Percentiles rank a stretch among this genome's conserved stretches.
phyloP scores from a whole-genome alignment of 2,888 invertebrate genomes.

The Cheilosia urbana region DNA sequence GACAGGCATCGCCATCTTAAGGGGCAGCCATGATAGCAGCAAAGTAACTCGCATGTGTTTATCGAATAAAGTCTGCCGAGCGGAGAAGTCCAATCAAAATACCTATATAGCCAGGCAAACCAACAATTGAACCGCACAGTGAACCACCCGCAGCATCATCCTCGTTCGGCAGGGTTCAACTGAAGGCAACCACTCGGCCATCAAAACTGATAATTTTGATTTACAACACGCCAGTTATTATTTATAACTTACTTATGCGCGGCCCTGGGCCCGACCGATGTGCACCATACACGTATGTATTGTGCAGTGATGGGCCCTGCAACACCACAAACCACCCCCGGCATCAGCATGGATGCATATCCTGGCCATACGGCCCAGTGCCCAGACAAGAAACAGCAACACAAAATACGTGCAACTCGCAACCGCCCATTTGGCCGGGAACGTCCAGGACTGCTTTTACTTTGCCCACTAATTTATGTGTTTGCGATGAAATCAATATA shows the following conservation, averaged over 20 bases:
- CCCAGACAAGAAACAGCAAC: slow-evolving; percentile 23
- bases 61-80: slow-evolving; percentile 65
- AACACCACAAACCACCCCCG: slow-evolving; percentile 59
- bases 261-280: slow-evolving; percentile 38
- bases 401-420: slow-evolving; percentile 58
- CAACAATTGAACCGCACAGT: slow-evolving; percentile 32
- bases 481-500: slow-evolving; percentile 77
- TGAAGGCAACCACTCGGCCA: slow-evolving; percentile 75
- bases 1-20: slow-evolving; percentile 25
- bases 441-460: slow-evolving; percentile 60
- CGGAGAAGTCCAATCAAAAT: slow-evolving; percentile 60
- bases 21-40: slow-evolving; percentile 64
- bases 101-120: slow-evolving; percentile 34
- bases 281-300: slow-evolving; percentile 52
- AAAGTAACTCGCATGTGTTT: slow-evolving; percentile 61
- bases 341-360: slow-evolving; percentile 58
- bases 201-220: slow-evolving; percentile 84
- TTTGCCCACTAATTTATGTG: slow-evolving; percentile 76
- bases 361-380: slow-evolving; percentile 37
- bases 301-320: not conserved
- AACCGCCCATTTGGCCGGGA: slow-evolving; percentile 65
- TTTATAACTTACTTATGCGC: slow-evolving; percentile 84
- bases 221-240: slow-evolving; percentile 84
- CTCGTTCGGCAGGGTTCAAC: slow-evolving; percentile 57
- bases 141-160: slow-evolving; percentile 53